phyloP scores from a whole-genome alignment of 2,797 vertebrate genomes.

The Sebastes umbrosus region DNA sequence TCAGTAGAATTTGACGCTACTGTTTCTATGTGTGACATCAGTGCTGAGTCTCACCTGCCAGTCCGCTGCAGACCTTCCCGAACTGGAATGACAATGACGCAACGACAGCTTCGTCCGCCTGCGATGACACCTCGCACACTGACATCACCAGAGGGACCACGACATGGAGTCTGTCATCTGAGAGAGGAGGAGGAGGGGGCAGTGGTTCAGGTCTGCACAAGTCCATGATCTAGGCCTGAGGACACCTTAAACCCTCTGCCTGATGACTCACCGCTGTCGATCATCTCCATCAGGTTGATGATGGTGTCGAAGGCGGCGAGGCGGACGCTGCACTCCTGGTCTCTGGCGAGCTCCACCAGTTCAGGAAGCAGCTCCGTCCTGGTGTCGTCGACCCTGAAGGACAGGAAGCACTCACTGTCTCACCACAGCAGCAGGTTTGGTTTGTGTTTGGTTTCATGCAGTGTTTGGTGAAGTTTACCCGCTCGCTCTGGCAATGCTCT shows the following conservation, averaged over 20 bases:
- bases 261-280: conserved; percentile 86
- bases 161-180: conserved; percentile 92
- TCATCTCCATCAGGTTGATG: conserved; percentile 90
- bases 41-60: conserved; percentile 84
- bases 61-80: conserved; percentile 92
- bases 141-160: conserved; percentile 94
- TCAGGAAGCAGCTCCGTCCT: conserved; percentile 91
- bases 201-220: neutral
- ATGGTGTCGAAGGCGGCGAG: conserved; percentile 93
- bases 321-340: conserved; percentile 89
- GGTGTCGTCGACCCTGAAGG: conserved; percentile 88
- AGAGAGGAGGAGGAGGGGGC: conserved; percentile 23
- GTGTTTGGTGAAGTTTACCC: conserved; percentile 79
- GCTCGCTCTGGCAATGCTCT: conserved; percentile 89
- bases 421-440: neutral
- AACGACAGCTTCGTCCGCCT: conserved; percentile 87
- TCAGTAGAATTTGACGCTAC: neutral
- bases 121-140: conserved; percentile 82
- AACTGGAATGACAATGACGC: conserved; percentile 92
- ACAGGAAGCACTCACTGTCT: neutral
- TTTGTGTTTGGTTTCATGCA: neutral
- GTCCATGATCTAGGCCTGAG: neutral
- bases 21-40: neutral
- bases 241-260: neutral
- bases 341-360: conserved; percentile 88